These are phyloP conservation scores for Rhabdophis nuchalis DNA, from an alignment of 2,797 vertebrate species.

Conservation along the genomic window DNA sequence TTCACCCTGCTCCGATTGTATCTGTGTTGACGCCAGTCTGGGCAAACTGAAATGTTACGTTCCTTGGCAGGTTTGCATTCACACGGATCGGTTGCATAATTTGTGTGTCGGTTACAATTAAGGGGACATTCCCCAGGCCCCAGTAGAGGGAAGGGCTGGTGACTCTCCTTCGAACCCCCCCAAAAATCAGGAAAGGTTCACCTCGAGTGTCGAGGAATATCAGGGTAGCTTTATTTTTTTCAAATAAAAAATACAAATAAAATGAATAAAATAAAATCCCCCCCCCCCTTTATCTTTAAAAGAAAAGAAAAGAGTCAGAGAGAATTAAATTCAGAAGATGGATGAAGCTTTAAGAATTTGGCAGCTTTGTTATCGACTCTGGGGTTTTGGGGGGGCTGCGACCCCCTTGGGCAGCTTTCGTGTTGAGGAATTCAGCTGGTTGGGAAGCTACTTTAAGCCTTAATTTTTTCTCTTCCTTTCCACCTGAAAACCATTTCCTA, in stretches of 20 bases:
- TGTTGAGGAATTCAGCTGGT: background rate
- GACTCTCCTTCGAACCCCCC: constrained; percentile 59
- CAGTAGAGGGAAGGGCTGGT: constrained; percentile 59
- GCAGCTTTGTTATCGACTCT: background rate
- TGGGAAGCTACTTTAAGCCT: background rate
- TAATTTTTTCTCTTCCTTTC: background rate
- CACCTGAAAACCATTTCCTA: background rate
- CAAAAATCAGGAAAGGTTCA: background rate
- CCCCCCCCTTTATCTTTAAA: too few species aligned
- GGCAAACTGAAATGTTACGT: constrained; percentile 66
- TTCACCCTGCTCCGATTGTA: constrained; percentile 69
- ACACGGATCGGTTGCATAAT: constrained; percentile 72
- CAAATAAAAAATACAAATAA: too few species aligned
- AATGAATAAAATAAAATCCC: too few species aligned
- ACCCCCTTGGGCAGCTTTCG: background rate
- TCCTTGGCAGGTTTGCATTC: constrained; percentile 71
- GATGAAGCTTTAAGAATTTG: background rate
- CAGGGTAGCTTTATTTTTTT: background rate
- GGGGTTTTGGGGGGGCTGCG: background rate
- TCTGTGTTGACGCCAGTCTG: constrained; percentile 74
- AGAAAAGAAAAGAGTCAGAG: background rate
- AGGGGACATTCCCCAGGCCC: constrained; percentile 71
- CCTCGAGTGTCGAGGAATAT: background rate
- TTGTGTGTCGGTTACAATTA: constrained; percentile 75
- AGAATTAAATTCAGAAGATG: background rate